A percentile compares a stretch with the other conserved stretches of the same genome.
These are phyloP conservation scores for Eucidaris tribuloides DNA, from an alignment of 35 echinoderm and acorn worm genomes.

Conservation along the genomic window DNA sequence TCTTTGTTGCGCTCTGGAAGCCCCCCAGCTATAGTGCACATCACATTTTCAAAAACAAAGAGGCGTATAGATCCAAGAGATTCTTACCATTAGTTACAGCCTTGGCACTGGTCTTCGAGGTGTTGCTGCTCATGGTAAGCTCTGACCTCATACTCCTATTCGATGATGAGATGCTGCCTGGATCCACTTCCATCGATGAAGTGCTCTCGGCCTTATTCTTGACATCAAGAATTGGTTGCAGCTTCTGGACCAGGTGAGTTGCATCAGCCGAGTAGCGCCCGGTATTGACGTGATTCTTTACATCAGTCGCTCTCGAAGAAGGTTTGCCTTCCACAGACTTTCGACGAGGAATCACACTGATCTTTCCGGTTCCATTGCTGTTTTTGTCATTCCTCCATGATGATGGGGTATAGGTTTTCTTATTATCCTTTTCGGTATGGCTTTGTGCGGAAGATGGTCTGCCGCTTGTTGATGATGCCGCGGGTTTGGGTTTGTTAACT, in stretches of 20 bases:
- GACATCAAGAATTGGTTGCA: conserved; percentile 8
- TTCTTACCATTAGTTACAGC: conserved; percentile 51
- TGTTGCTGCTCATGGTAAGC: conserved; percentile 9
- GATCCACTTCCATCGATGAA: conserved; percentile 51
- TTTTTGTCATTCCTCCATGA: conserved; percentile 60
- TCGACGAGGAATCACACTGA: conserved; percentile 59
- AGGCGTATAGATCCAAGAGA: too few species aligned
- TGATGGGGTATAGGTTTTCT: conserved; percentile 56
- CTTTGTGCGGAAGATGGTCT: not conserved
- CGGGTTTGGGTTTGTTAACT: conserved; percentile 31
- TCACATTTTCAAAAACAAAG: too few species aligned
- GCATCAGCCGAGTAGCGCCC: conserved; percentile 48
- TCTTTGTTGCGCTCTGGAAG: too few species aligned
- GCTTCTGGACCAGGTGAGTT: conserved; percentile 18
- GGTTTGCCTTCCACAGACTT: conserved; percentile 50
- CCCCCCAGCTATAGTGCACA: too few species aligned
- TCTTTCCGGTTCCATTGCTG: conserved; percentile 18
- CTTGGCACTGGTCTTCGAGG: conserved; percentile 6
- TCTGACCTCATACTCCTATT: conserved; percentile 75
- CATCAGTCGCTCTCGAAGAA: conserved; percentile 27
- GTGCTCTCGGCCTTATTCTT: conserved; percentile 26
- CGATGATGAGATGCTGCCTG: conserved; percentile 56
- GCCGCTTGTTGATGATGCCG: conserved; percentile 3
- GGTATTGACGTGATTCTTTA: conserved; percentile 86
- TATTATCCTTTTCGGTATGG: conserved; percentile 33